Percentiles rank a stretch among this genome's conserved stretches.
These are phyloP conservation scores for Argyresthia goedartella DNA, from an alignment of 2,888 invertebrate species.

Conservation along the genomic window DNA sequence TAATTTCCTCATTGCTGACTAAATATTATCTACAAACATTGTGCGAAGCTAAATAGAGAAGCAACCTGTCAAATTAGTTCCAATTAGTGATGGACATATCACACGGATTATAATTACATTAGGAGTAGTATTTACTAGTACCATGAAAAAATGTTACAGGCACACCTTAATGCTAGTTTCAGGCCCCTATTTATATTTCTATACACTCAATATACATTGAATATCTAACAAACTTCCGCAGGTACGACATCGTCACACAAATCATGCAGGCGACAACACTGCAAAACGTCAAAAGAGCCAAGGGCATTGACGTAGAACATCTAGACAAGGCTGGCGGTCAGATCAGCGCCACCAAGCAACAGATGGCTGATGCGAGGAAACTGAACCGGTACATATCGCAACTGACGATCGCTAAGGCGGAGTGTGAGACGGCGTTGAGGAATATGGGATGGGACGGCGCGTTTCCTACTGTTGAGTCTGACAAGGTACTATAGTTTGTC, in stretches of 20 bases:
- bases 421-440: conserved; percentile 83
- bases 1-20: no score
- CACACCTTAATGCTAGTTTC: no score
- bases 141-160: no score
- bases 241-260: conserved; percentile 90
- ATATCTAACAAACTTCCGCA: conserved; percentile 24
- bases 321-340: conserved; percentile 63
- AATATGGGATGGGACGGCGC: conserved; percentile 84
- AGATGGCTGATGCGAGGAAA: conserved; percentile 84
- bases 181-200: no score
- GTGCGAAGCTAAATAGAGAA: no score
- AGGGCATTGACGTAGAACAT: conserved; percentile 79
- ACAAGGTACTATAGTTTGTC: conserved; percentile 30
- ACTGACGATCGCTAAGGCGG: conserved; percentile 82
- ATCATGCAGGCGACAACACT: conserved; percentile 94
- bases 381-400: conserved; percentile 88
- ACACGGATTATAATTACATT: no score
- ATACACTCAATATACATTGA: no score
- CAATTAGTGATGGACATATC: no score
- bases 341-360: conserved; percentile 78
- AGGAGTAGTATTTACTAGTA: no score
- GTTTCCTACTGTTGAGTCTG: conserved; percentile 67
- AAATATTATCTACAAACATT: no score
- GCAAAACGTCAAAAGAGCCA: conserved; percentile 89
- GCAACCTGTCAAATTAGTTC: no score